phyloP scores from a whole-genome alignment of 2,888 invertebrate species.

The Pyralis farinalis region DNA sequence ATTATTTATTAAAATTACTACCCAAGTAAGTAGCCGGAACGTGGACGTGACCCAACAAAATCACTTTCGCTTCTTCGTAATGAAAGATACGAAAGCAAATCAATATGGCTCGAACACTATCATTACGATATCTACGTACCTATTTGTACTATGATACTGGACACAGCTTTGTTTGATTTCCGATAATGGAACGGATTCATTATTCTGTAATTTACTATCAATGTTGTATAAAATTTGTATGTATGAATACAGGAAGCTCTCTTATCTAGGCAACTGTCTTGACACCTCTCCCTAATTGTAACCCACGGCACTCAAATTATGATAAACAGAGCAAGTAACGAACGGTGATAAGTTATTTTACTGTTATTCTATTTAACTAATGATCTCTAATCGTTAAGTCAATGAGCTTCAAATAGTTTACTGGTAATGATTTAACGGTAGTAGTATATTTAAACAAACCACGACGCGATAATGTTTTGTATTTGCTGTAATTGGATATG shows the following conservation, averaged over 20 bases:
- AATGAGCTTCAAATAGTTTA: not conserved
- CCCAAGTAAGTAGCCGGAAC: not conserved
- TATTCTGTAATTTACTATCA: conserved; percentile 16
- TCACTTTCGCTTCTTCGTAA: conserved; percentile 35
- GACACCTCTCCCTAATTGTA: no score
- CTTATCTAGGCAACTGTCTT: not conserved
- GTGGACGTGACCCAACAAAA: conserved; percentile 10
- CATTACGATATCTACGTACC: conserved; percentile 28
- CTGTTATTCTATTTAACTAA: not conserved
- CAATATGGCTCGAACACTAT: conserved; percentile 31
- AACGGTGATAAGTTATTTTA: not conserved
- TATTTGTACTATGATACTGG: conserved; percentile 37
- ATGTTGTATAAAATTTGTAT: conserved; percentile 13
- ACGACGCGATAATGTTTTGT: no score
- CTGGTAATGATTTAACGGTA: not conserved
- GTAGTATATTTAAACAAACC: not conserved
- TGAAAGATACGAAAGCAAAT: conserved; percentile 30
- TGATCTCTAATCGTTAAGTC: not conserved
- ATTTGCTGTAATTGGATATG: not conserved
- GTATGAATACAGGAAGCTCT: not conserved
- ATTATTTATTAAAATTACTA: not conserved
- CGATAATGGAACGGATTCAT: conserved; percentile 28
- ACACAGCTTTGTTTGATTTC: conserved; percentile 28
- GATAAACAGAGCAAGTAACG: not conserved
- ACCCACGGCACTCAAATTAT: not conserved